Percentiles rank a stretch among this genome's conserved stretches.
Conservation (phyloP, 2,113 vertebrate genomes). For the Bubo blakistoni region DNA sequence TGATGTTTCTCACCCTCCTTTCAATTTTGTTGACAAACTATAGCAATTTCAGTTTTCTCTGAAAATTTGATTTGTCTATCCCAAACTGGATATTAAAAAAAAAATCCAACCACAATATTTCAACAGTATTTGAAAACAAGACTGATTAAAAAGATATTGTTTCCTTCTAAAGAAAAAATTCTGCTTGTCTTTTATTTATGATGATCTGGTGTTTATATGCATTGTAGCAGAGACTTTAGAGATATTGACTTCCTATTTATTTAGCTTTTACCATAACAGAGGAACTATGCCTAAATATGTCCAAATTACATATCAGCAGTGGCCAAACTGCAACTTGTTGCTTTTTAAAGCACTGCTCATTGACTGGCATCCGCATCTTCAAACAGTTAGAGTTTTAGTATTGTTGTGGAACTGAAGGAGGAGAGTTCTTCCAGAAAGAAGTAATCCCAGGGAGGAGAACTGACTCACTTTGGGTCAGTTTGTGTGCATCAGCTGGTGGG, state of each 20-base stretch:
- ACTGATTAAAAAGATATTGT: background rate
- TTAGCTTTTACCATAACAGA: background rate
- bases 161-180: background rate
- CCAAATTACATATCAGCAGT: background rate
- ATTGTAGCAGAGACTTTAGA: background rate
- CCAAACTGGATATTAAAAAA: background rate
- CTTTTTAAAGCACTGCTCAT: background rate
- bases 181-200: background rate
- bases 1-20: background rate
- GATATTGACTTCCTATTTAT: background rate
- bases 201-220: background rate
- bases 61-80: background rate
- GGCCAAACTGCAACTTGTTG: background rate
- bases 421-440: background rate
- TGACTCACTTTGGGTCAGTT: background rate
- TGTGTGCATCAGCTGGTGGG: background rate
- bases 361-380: rapidly evolving
- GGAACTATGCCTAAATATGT: background rate
- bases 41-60: background rate
- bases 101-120: background rate
- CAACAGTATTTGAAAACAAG: background rate
- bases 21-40: background rate
- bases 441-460: background rate
- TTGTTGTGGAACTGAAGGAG: background rate
- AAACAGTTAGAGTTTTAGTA: background rate